Evolutionary conservation across 2,888 invertebrate species (phyloP).

Genomic region (Parasteatoda lunata): DNA sequence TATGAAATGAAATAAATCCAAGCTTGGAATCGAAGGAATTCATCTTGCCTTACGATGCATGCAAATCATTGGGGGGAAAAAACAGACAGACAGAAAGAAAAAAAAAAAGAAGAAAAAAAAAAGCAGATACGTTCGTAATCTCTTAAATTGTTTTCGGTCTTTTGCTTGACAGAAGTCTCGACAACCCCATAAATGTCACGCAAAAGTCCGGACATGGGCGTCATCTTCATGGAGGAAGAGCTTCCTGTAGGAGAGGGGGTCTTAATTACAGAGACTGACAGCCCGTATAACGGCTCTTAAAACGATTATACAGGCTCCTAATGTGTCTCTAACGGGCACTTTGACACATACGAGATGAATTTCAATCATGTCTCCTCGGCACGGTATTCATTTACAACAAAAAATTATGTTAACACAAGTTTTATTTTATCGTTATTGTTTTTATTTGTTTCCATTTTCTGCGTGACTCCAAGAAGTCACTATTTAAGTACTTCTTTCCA

Average conservation of each 20-base stretch:
- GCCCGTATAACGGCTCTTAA: constrained; percentile 32
- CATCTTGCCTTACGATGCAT: no score
- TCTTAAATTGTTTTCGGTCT: no score
- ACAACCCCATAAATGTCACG: constrained; percentile 19
- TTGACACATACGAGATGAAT: not conserved
- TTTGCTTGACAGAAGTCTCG: not conserved
- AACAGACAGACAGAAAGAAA: no score
- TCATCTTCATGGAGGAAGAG: constrained; percentile 19
- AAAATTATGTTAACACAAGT: not conserved
- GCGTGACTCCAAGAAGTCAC: no score
- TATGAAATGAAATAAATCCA: no score
- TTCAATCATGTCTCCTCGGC: not conserved
- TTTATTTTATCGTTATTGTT: not conserved
- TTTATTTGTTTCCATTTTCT: no score
- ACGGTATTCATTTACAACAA: not conserved
- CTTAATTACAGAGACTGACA: constrained; percentile 41
- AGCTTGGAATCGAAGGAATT: no score
- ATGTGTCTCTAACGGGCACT: constrained; percentile 32
- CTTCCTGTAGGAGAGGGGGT: constrained; percentile 27
- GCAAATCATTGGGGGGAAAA: no score
- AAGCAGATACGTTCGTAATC: no score
- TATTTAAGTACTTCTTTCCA: no score
- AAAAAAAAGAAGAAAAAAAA: no score
- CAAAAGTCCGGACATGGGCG: constrained; percentile 60
- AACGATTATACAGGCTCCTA: constrained; percentile 34